Percentiles rank a stretch among this genome's conserved stretches.
phyloP scores from a whole-genome alignment of 1,140 invertebrate species.

The Hyposmocoma kahamanoa region DNA sequence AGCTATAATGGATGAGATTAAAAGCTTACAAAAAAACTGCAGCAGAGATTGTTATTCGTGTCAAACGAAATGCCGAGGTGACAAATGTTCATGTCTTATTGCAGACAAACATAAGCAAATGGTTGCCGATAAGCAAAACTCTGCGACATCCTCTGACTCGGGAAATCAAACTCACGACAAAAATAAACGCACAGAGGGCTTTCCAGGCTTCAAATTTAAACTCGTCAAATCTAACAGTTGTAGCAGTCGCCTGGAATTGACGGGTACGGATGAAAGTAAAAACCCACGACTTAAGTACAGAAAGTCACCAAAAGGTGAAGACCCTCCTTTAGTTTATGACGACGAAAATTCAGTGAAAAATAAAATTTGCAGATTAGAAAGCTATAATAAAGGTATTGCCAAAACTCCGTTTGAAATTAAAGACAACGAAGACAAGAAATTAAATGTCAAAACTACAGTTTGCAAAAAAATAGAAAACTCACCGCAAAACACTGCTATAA shows the following conservation, averaged over 20 bases:
- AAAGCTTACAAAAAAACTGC: constrained; percentile 72
- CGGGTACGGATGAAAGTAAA: constrained; percentile 75
- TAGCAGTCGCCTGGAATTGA: constrained; percentile 85
- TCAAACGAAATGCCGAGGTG: constrained; percentile 65
- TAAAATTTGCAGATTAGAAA: constrained; percentile 68
- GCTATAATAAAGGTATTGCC: constrained; percentile 63
- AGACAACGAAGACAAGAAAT: constrained; percentile 40
- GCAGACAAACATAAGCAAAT: constrained; percentile 55
- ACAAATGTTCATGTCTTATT: constrained; percentile 65
- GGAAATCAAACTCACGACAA: constrained; percentile 34
- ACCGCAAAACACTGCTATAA: constrained; percentile 11
- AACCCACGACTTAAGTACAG: constrained; percentile 45
- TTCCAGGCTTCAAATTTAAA: constrained; percentile 81
- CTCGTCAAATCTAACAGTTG: constrained; percentile 89
- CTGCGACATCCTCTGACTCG: constrained; percentile 21
- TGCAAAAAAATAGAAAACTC: constrained; percentile 17
- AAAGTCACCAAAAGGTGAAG: constrained; percentile 50
- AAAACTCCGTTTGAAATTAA: constrained; percentile 61
- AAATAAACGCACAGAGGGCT: constrained; percentile 46
- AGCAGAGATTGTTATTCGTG: constrained; percentile 68
- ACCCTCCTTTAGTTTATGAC: constrained; percentile 56
- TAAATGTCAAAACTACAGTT: constrained; percentile 16
- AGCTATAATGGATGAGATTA: constrained; percentile 80
- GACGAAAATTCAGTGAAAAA: constrained; percentile 71
- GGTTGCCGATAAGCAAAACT: constrained; percentile 31